phyloP scores from a whole-genome alignment of 2,797 vertebrate species.

The Remorina albescens region DNA sequence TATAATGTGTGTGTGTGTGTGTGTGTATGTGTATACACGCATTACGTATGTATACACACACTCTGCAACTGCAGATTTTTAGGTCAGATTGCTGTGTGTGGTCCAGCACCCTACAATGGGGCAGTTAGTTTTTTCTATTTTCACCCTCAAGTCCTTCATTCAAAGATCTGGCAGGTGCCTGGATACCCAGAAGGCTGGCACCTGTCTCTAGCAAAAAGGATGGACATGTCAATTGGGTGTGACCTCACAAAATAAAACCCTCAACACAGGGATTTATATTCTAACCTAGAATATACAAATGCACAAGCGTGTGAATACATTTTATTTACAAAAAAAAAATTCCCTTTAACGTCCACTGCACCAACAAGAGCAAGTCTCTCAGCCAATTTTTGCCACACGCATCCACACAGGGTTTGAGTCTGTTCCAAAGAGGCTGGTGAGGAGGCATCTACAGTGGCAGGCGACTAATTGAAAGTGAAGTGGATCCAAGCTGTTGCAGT shows the following conservation, averaged over 20 bases:
- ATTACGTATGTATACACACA: no score
- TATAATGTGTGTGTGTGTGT: no score
- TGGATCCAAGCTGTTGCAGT: conserved; percentile 53
- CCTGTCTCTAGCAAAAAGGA: conserved; percentile 11
- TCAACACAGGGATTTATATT: conserved; percentile 1
- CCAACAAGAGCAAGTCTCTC: not conserved
- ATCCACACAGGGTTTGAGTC: conserved; percentile 40
- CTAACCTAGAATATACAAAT: not conserved
- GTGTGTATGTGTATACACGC: no score
- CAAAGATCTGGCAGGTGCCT: conserved; percentile 16
- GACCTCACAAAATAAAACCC: conserved; percentile 10
- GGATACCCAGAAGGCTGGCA: conserved; percentile 17
- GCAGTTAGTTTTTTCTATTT: not conserved
- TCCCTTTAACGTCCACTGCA: conserved; percentile 3
- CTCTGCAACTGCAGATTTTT: no score
- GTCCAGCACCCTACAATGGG: not conserved
- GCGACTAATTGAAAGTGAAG: conserved; percentile 69
- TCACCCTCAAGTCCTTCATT: not conserved
- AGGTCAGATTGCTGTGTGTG: not conserved
- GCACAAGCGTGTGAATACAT: not conserved
- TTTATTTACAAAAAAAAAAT: not conserved
- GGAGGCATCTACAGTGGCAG: conserved; percentile 51
- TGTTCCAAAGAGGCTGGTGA: conserved; percentile 51
- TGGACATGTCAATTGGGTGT: not conserved
- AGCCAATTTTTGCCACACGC: not conserved